These are phyloP conservation scores for Ectobius pallidus DNA, from an alignment of 2,888 invertebrate genomes.

Conservation along the genomic window DNA sequence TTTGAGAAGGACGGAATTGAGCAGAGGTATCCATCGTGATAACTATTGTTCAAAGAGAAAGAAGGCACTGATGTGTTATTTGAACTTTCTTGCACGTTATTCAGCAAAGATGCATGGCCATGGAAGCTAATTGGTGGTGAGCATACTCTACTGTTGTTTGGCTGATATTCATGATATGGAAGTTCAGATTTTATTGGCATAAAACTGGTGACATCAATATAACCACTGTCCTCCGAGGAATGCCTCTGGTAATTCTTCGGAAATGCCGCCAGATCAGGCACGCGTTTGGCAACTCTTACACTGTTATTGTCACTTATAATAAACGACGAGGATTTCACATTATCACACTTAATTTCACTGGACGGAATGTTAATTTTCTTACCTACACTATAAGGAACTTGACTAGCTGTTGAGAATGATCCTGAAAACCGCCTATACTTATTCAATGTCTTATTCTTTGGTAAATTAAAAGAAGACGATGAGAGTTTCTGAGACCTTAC, in stretches of 20 bases:
- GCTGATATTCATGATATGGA: not conserved
- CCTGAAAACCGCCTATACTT: slow-evolving; percentile 17
- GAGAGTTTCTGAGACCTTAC: not conserved
- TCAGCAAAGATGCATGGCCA: not conserved
- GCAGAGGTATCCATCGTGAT: not conserved
- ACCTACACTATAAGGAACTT: not conserved
- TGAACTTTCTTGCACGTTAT: not conserved
- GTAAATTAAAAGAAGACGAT: slow-evolving; percentile 14
- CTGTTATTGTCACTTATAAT: slow-evolving; percentile 5
- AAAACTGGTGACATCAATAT: not conserved
- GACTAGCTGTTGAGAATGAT: slow-evolving; percentile 11
- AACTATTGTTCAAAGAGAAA: slow-evolving; percentile 17
- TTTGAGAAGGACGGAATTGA: slow-evolving; percentile 5
- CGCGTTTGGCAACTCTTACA: not conserved
- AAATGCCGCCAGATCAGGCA: not conserved
- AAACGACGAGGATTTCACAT: not conserved
- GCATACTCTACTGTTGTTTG: not conserved
- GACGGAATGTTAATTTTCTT: slow-evolving; percentile 1
- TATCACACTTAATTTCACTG: not conserved
- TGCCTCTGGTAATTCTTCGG: not conserved
- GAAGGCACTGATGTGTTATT: not conserved
- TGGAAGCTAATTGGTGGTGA: slow-evolving; percentile 10
- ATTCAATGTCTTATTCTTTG: slow-evolving; percentile 15
- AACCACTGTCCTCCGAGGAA: not conserved
- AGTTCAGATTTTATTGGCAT: not conserved